phyloP scores from a whole-genome alignment of 2,797 vertebrate species.

The Buphagus erythrorhynchus region DNA sequence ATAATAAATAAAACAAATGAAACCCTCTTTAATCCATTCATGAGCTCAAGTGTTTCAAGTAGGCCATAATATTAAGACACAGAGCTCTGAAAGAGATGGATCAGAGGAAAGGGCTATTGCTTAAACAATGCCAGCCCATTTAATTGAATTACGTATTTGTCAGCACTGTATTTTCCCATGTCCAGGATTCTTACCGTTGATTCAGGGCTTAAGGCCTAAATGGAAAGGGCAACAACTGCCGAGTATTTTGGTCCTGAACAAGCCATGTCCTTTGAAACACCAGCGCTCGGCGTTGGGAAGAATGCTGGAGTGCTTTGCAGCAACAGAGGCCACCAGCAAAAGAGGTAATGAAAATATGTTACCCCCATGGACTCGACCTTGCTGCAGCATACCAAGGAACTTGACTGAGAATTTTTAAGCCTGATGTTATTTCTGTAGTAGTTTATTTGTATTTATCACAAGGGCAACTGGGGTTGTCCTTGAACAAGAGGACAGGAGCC shows the following conservation, averaged over 20 bases:
- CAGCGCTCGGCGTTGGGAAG: background rate
- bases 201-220: slow-evolving; percentile 61
- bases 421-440: background rate
- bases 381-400: background rate
- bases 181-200: slow-evolving; percentile 52
- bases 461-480: background rate
- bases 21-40: slow-evolving; percentile 69
- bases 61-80: slow-evolving; percentile 58
- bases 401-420: background rate
- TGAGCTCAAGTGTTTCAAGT: slow-evolving; percentile 55
- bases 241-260: background rate
- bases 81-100: slow-evolving; percentile 55
- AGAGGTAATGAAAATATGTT: background rate
- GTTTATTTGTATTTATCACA: background rate
- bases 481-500: background rate
- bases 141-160: slow-evolving; percentile 56
- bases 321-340: background rate
- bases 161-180: slow-evolving; percentile 51
- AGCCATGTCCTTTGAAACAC: background rate
- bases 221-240: slow-evolving; percentile 43
- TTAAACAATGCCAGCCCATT: slow-evolving; percentile 36
- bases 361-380: background rate
- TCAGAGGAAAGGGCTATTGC: slow-evolving; percentile 33
- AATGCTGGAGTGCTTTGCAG: slow-evolving; percentile 4
- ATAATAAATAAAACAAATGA: slow-evolving; percentile 71